Percentiles rank a stretch among this genome's conserved stretches.
Evolutionary conservation across 2,888 invertebrate genomes (phyloP).

Genomic region (Adela reaumurella): DNA sequence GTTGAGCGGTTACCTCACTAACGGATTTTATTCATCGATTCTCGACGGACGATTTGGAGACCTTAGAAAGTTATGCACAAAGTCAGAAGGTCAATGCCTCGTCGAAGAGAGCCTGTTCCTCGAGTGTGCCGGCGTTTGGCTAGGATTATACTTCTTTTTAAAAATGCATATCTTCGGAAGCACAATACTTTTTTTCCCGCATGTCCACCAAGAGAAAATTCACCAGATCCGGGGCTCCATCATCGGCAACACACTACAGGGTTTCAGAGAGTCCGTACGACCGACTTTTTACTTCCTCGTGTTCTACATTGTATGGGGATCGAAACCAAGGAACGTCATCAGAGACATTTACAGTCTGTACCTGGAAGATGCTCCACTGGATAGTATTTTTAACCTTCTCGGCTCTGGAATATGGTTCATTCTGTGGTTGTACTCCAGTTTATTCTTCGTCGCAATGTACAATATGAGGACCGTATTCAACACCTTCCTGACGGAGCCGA

Average conservation of each 20-base stretch:
- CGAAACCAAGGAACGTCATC: constrained; percentile 46
- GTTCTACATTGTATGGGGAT: constrained; percentile 62
- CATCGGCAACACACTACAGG: constrained; percentile 52
- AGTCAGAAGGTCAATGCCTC: constrained; percentile 53
- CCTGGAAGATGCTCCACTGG: constrained; percentile 48
- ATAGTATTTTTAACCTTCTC: constrained; percentile 42
- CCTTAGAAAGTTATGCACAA: constrained; percentile 41
- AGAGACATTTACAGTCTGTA: constrained; percentile 51
- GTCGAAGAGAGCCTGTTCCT: constrained; percentile 66
- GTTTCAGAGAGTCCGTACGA: constrained; percentile 56
- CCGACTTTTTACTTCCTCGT: constrained; percentile 61
- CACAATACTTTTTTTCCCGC: constrained; percentile 61
- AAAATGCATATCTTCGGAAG: constrained; percentile 53
- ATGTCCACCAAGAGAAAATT: constrained; percentile 68
- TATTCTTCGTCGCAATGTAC: constrained; percentile 67
- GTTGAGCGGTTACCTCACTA: constrained; percentile 62
- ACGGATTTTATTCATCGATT: constrained; percentile 66
- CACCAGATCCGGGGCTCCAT: constrained; percentile 62
- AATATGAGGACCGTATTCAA: constrained; percentile 69
- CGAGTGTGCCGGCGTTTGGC: constrained; percentile 65
- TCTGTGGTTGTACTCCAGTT: constrained; percentile 65
- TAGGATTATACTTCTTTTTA: constrained; percentile 58
- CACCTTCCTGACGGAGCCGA: constrained; percentile 66
- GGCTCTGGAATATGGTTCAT: constrained; percentile 55
- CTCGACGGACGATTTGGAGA: constrained; percentile 57